Base-by-base conservation (phyloP, 2,888 invertebrate genomes). In the Suillia variegata region DNA sequence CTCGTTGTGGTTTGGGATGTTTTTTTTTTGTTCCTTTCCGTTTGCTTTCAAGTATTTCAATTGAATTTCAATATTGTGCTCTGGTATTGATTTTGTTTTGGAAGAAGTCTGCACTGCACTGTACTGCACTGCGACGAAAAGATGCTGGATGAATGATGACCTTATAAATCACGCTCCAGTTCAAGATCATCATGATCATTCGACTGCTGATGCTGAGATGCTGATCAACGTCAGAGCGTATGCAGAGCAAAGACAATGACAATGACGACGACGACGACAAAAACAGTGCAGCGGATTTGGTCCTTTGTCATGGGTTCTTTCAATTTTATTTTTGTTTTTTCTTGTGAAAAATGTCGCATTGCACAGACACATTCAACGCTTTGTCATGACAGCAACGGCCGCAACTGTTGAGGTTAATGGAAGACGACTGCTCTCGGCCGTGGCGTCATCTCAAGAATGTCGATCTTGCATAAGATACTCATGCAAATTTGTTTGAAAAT, bases 131-230 rank as follows among this genome's bases (percentile, higher is more conserved):
- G 26, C 26, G 13, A n/a, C n/a, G n/a, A n/a, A n/a, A n/a, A n/a
- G 38, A 45, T 45, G 45, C 45, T 75, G 66, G n/a, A 69, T 76
- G 70, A 75, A 74, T 76, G 76, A 76, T 78, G 76, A 76, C 77
- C 76, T 76, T 78, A 78, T 76, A 76, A 76, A 76, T 78, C 78
- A 78, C 77, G 62, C 22, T 34, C 69, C 45, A 45, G 18, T 45
- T 18, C 45, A 18, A 61, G 71, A 72, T 72, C 74, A 75, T 75
- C 72, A 73, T 75, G 74, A 75, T 75, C 50, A 42, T n/a, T 13
- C 2, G 45, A 17, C n/a, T n/a, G n/a, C n/a, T n/a, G n/a, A n/a
- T n/a, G n/a, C n/a, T n/a, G n/a, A n/a, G n/a, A n/a, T n/a, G 12
- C 6, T 12, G 31, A 31, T 31, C 31, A 31, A 12, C 31, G 31